These are phyloP conservation scores for Hybos culiciformis DNA, from an alignment of 2,888 invertebrate genomes.

Conservation along the genomic window DNA sequence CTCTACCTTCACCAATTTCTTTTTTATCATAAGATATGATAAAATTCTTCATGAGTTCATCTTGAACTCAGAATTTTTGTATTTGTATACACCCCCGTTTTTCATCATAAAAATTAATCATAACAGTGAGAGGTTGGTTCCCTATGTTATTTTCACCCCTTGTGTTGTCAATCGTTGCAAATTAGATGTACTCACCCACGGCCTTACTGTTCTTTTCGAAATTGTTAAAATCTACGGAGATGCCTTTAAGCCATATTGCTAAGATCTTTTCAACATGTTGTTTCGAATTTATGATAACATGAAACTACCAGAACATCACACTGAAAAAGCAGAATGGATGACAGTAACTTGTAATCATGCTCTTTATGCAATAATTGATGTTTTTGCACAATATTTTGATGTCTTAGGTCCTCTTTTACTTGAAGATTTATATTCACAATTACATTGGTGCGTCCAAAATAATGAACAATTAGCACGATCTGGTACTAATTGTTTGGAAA, in stretches of 20 bases:
- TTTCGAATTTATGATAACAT: slow-evolving; percentile 98
- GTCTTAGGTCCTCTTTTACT: slow-evolving; percentile 78
- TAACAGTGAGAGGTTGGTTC: slow-evolving; percentile 98
- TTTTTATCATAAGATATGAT: no score
- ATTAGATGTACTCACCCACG: slow-evolving; percentile 88
- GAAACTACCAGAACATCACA: slow-evolving; percentile 91
- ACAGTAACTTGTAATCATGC: slow-evolving; percentile 99
- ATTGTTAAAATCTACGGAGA: slow-evolving; percentile 97
- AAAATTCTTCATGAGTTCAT: no score
- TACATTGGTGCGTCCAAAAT: slow-evolving; percentile 82
- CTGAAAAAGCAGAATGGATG: slow-evolving; percentile 99
- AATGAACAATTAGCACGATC: slow-evolving; percentile 87
- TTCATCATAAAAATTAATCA: no score
- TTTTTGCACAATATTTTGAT: slow-evolving; percentile 96
- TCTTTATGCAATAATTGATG: slow-evolving; percentile 95
- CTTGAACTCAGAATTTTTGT: no score
- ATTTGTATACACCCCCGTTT: no score
- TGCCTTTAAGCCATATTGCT: slow-evolving; percentile 90
- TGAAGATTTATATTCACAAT: slow-evolving; percentile 81
- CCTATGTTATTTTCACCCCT: slow-evolving; percentile 94
- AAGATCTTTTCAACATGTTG: slow-evolving; percentile 90
- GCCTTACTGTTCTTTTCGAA: slow-evolving; percentile 91
- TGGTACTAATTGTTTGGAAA: slow-evolving; percentile 89
- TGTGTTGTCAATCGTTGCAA: slow-evolving; percentile 92
- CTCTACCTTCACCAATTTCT: no score